A percentile compares a stretch with the other conserved stretches of the same genome.
Evolutionary conservation across 2,888 invertebrate genomes (phyloP).

Genomic region (Nomada flava): DNA sequence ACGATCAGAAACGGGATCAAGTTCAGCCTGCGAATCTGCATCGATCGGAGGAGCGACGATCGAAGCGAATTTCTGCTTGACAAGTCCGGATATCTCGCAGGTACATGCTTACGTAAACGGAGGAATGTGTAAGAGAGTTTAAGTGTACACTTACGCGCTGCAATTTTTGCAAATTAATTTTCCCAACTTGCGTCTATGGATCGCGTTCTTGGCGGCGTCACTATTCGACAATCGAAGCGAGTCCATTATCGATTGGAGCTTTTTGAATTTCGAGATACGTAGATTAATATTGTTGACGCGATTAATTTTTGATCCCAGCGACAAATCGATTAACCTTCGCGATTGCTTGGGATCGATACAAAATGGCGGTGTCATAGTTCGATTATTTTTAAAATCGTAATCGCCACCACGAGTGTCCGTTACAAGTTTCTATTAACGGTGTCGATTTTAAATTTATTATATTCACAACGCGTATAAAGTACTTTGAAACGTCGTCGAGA

Average conservation of each 20-base stretch:
- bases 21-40: conserved; percentile 12
- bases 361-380: background rate
- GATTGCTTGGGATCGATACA: background rate
- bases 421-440: too few species aligned
- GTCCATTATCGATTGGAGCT: background rate
- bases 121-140: too few species aligned
- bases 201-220: background rate
- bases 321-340: background rate
- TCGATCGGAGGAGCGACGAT: too few species aligned
- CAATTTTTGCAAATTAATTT: background rate
- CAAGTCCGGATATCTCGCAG: background rate
- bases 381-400: too few species aligned
- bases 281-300: background rate
- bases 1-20: conserved; percentile 17
- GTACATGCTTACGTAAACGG: background rate
- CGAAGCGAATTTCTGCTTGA: background rate
- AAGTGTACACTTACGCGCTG: too few species aligned
- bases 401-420: too few species aligned
- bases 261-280: background rate
- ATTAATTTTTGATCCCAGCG: background rate
- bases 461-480: background rate
- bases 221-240: background rate
- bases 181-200: background rate
- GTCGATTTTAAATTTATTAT: too few species aligned
- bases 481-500: background rate